Evolutionary conservation across 2,797 vertebrate genomes (phyloP).

Genomic region (Galago senegalensis): DNA sequence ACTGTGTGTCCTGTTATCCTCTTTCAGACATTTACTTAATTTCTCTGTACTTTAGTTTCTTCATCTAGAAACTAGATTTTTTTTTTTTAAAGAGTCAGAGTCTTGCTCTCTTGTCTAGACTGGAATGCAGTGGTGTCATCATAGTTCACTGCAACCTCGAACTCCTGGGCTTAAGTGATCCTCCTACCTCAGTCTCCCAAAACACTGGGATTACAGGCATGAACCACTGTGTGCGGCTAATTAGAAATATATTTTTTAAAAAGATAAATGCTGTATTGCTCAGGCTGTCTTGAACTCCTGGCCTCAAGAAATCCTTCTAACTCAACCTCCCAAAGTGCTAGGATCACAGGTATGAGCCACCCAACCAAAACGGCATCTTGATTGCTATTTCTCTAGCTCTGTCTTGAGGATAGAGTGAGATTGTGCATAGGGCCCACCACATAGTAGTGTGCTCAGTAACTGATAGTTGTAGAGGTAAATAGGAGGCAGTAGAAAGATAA

Average conservation of each 20-base stretch:
- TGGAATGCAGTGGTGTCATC: background rate
- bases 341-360: background rate
- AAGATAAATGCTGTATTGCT: background rate
- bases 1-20: background rate
- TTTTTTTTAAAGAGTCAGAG: background rate
- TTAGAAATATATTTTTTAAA: too few relatives aligned
- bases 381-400: fast-evolving
- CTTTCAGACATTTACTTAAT: background rate
- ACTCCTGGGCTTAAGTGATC: background rate
- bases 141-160: background rate
- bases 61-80: background rate
- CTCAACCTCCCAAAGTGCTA: background rate
- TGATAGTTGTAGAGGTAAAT: fast-evolving
- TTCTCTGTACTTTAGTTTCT: background rate
- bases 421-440: fast-evolving
- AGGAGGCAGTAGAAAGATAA: background rate
- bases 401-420: background rate
- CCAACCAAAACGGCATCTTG: fast-evolving
- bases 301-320: background rate
- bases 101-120: background rate
- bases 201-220: background rate
- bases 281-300: background rate
- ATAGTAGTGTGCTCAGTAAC: fast-evolving
- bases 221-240: background rate
- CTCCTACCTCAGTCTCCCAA: background rate